Conservation (phyloP, 2,888 invertebrate genomes). For the Choristoneura rosaceana region DNA sequence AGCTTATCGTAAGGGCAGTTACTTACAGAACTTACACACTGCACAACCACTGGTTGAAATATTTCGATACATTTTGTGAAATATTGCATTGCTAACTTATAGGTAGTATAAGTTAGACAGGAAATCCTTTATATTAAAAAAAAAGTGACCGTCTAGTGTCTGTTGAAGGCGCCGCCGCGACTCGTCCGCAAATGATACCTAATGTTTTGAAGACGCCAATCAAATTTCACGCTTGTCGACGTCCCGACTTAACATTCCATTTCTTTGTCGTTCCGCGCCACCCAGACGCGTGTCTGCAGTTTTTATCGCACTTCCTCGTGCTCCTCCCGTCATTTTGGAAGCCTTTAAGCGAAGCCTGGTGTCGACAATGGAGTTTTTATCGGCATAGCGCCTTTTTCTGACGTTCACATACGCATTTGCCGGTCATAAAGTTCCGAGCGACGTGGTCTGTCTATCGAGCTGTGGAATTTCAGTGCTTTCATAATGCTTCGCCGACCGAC, state of each 20-base stretch:
- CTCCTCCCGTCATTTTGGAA: constrained; percentile 74
- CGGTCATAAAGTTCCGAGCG: constrained; percentile 69
- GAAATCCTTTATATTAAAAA: neutral
- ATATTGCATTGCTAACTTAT: neutral
- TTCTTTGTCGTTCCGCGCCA: constrained; percentile 61
- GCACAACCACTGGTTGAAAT: no score
- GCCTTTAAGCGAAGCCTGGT: constrained; percentile 67
- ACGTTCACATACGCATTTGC: constrained; percentile 70
- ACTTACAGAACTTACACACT: no score
- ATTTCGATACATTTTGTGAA: neutral
- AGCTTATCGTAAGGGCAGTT: no score
- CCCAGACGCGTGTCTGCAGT: constrained; percentile 63
- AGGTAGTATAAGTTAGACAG: neutral
- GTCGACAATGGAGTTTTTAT: constrained; percentile 79
- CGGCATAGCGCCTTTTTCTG: constrained; percentile 68
- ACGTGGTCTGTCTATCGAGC: constrained; percentile 59
- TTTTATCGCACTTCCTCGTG: constrained; percentile 74
- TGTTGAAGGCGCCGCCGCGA: neutral
- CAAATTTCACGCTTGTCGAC: constrained; percentile 70
- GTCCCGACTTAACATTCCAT: constrained; percentile 60
- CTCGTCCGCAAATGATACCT: constrained; percentile 39
- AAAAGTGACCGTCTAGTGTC: neutral
- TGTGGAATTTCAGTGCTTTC: constrained; percentile 61
- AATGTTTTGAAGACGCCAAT: constrained; percentile 62
- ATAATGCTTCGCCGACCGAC: constrained; percentile 54